A percentile compares a stretch with the other conserved stretches of the same genome.
Evolutionary conservation across 37 sponge, comb jelly and placozoan genomes (phyloP).

Genomic region (Spongilla lacustris): DNA sequence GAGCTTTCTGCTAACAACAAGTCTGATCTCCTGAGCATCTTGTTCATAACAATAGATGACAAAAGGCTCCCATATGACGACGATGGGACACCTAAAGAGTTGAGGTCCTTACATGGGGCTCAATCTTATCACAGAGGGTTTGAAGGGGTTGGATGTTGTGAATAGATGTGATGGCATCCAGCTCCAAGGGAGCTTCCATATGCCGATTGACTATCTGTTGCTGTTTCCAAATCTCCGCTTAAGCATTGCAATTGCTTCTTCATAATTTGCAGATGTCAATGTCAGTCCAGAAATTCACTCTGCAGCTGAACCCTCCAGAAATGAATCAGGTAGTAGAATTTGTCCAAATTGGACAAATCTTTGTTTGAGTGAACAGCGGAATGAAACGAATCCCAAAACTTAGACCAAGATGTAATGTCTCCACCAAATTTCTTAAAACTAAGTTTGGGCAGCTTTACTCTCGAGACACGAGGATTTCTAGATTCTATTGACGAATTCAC

Average conservation of each 20-base stretch:
- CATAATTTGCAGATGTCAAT: slow-evolving; percentile 8
- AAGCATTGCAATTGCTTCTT: not conserved
- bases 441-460: too few relatives aligned
- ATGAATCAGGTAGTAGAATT: slow-evolving; percentile 5
- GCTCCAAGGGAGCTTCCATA: not conserved
- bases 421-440: not conserved
- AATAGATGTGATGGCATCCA: slow-evolving; percentile 2
- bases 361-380: too few relatives aligned
- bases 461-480: too few relatives aligned
- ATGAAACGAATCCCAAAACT: not conserved
- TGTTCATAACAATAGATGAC: not conserved
- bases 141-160: not conserved
- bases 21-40: too few relatives aligned
- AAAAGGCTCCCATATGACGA: not conserved
- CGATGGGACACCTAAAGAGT: not conserved
- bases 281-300: not conserved
- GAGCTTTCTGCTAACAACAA: not conserved
- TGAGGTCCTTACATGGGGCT: not conserved
- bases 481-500: too few relatives aligned
- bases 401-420: slow-evolving; percentile 14
- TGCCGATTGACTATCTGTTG: not conserved
- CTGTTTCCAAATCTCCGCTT: not conserved
- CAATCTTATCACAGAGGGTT: not conserved
- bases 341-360: too few relatives aligned
- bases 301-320: not conserved